phyloP scores from a whole-genome alignment of 2,888 invertebrate species.

The Dioctria rufipes region DNA sequence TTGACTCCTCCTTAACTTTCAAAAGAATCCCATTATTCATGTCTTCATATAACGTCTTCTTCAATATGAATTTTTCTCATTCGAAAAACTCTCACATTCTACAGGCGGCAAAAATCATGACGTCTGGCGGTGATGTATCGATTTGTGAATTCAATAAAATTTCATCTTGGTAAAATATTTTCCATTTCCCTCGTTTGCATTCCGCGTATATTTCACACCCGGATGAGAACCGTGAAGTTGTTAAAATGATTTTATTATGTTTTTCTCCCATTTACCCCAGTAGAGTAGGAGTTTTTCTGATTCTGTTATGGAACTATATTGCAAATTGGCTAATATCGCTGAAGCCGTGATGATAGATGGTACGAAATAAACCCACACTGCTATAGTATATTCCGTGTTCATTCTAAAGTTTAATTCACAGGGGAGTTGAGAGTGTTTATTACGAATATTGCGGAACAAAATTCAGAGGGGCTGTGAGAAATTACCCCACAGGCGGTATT shows the following conservation, averaged over 20 bases:
- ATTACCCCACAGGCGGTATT: conserved; percentile 8
- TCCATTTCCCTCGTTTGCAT: neutral
- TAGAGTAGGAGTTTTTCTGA: conserved; percentile 25
- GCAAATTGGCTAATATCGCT: conserved; percentile 31
- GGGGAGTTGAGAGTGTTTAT: conserved; percentile 14
- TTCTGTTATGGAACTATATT: conserved; percentile 23
- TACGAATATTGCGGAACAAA: neutral
- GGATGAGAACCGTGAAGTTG: neutral
- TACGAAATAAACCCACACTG: neutral
- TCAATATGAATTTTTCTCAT: neutral
- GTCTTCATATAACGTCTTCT: neutral
- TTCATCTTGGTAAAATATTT: conserved; percentile 5
- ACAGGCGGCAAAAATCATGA: conserved; percentile 13
- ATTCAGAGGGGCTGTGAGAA: neutral
- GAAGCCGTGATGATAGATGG: conserved; percentile 27
- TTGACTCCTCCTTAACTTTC: neutral
- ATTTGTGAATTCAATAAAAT: conserved; percentile 23
- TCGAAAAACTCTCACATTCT: conserved; percentile 9
- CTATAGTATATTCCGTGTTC: neutral
- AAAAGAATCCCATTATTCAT: neutral
- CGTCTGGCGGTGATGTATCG: conserved; percentile 30
- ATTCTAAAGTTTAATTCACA: conserved; percentile 24
- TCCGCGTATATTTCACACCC: neutral
- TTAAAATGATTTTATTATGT: conserved; percentile 27
- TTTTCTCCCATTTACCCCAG: neutral